Evolutionary conservation across 2,113 vertebrate species (phyloP).

Genomic region (Hemibagrus wyckioides): DNA sequence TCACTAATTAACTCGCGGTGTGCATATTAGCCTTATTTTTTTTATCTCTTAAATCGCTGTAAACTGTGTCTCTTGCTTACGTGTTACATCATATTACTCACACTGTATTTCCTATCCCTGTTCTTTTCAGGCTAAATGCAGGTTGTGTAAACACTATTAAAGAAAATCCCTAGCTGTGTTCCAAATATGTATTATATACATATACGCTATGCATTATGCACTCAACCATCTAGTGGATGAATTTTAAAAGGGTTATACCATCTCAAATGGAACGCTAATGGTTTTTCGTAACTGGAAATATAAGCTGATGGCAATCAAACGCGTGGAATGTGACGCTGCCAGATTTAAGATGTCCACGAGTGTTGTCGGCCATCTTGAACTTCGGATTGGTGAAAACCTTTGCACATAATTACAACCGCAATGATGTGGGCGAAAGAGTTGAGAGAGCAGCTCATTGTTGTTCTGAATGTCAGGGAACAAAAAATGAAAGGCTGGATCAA

Average conservation of each 20-base stretch:
- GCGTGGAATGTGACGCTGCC: too few relatives aligned
- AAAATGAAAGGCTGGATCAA: conserved; percentile 27
- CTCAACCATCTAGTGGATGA: too few relatives aligned
- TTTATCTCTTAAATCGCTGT: neutral
- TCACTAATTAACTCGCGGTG: neutral
- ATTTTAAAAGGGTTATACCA: too few relatives aligned
- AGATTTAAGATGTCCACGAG: too few relatives aligned
- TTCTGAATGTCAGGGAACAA: conserved; percentile 28
- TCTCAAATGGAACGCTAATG: too few relatives aligned
- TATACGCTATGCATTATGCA: too few relatives aligned
- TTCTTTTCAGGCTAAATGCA: neutral
- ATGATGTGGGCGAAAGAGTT: conserved; percentile 4
- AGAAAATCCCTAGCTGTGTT: too few relatives aligned
- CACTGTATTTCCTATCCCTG: neutral
- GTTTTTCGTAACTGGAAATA: too few relatives aligned
- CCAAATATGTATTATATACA: too few relatives aligned
- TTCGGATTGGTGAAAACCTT: neutral
- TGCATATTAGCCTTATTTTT: neutral
- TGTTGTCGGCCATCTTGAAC: too few relatives aligned
- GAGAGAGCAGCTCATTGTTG: neutral
- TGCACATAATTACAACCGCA: neutral
- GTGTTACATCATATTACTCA: neutral
- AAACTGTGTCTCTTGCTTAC: neutral
- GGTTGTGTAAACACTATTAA: neutral
- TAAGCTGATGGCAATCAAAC: too few relatives aligned